Conservation (phyloP, 2,888 invertebrate species). For the Andrena haemorrhoa region DNA sequence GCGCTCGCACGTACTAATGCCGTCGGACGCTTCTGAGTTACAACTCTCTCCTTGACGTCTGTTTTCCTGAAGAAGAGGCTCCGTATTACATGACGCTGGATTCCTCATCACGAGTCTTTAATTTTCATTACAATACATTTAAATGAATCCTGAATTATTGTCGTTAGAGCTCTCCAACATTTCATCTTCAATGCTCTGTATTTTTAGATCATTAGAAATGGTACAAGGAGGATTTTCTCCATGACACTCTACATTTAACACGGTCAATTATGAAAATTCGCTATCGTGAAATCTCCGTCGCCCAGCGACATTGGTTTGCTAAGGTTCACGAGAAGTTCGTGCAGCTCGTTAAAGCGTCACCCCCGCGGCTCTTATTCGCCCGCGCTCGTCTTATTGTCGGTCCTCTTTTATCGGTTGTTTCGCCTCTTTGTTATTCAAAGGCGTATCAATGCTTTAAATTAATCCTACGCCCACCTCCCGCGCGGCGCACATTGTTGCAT, state of each 20-base stretch:
- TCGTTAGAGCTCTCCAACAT: too few relatives aligned
- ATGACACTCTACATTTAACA: slow-evolving; percentile 14
- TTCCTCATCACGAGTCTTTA: background rate
- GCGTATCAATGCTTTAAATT: slow-evolving; percentile 54
- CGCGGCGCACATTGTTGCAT: slow-evolving; percentile 40
- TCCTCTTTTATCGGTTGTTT: slow-evolving; percentile 5
- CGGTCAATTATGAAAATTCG: slow-evolving; percentile 19
- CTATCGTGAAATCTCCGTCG: background rate
- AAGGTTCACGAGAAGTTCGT: slow-evolving; percentile 30
- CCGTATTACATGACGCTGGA: slow-evolving; percentile 3
- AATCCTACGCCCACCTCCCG: slow-evolving; percentile 22
- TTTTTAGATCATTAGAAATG: too few relatives aligned
- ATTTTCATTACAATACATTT: slow-evolving; percentile 15
- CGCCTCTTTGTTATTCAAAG: slow-evolving; percentile 47
- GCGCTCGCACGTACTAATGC: slow-evolving; percentile 38
- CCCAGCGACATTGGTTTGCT: slow-evolving; percentile 8
- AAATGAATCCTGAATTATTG: background rate
- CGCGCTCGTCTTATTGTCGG: background rate
- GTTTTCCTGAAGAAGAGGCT: slow-evolving; percentile 2
- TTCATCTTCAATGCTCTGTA: too few relatives aligned
- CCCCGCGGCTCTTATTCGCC: background rate
- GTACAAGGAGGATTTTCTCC: background rate
- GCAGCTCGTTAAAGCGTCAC: slow-evolving; percentile 17
- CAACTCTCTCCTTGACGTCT: slow-evolving; percentile 10
- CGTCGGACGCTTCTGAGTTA: slow-evolving; percentile 11